Evolutionary conservation across 1,140 invertebrate species (phyloP), one percentile per base, ranked within the genome.

Genomic region (Oryctes rhinoceros): DNA sequence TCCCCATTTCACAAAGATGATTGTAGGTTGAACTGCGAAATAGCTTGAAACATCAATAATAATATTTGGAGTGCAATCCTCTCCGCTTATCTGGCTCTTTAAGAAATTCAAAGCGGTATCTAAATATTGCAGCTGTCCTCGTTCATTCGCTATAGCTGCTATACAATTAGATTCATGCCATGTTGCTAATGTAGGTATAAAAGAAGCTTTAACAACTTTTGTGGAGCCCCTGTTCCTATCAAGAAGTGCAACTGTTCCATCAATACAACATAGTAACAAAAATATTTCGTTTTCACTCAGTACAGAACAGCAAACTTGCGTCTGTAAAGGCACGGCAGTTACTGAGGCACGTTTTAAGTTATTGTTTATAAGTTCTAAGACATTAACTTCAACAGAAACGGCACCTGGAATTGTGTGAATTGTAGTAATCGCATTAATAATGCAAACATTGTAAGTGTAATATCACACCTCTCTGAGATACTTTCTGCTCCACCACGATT

Each of bases 121-220:
- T 87, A 93, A 95, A 86, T 94, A 94, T 89, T 96, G 94, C 78
- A 95, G 89, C 83, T 95, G 93, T 7, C 94, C 93, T 81, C 91
- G 89, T 81, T 93, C 92, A 87, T 95, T 95, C 11, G 91, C 91
- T 44, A 94, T 89, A 18, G 92, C 89, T 53, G 94, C 89, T 81
- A 95, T 84, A 65, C 91, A 91, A 47, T 93, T 93, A 83, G 92
- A 91, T 75, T 91, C 90, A 86, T 96, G 94, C 94, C 94, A 96
- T 39, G 90, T 89, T 65, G 93, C 91, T 80, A 92, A 88, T 47
- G 92, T 91, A 20, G 94, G 93, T 83, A 94, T 93, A 89, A 95
- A 91, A 78, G 90, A 89, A 78, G 91, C 90, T 89, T 93, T 91
- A 53, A 91, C 89, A 67, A 90, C 90, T 81, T 90, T 91, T 5